Percentiles rank a stretch among this genome's conserved stretches.
Conservation (phyloP, 1,140 invertebrate genomes). For the Drosophila tropicalis region DNA sequence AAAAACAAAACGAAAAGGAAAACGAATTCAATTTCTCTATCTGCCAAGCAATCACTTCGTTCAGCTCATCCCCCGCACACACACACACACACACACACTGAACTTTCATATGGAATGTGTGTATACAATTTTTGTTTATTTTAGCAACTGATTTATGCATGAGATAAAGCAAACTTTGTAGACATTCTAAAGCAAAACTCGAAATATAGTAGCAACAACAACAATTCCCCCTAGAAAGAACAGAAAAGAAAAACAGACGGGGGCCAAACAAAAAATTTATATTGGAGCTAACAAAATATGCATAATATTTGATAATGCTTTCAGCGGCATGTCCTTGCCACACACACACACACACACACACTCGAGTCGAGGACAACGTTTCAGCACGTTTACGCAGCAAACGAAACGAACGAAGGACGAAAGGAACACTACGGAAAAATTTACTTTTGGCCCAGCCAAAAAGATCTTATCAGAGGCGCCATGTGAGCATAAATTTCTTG, state of each 20-base stretch:
- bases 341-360: neutral
- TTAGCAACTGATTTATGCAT: constrained; percentile 76
- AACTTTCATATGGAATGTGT: constrained; percentile 34
- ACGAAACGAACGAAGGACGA: neutral
- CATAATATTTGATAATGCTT: constrained; percentile 82
- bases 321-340: constrained; percentile 71
- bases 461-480: constrained; percentile 73
- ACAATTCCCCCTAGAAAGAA: constrained; percentile 11
- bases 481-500: constrained; percentile 75
- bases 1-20: constrained; percentile 3
- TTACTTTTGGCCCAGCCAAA: constrained; percentile 42
- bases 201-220: constrained; percentile 31
- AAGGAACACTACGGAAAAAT: constrained; percentile 35
- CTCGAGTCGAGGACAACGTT: constrained; percentile 33
- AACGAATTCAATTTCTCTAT: constrained; percentile 61
- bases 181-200: constrained; percentile 64
- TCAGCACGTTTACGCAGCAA: constrained; percentile 49
- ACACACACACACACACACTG: constrained; percentile 18
- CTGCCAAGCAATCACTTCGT: constrained; percentile 28
- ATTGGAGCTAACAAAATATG: constrained; percentile 74
- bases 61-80: constrained; percentile 2
- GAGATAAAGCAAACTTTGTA: constrained; percentile 80
- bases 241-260: neutral
- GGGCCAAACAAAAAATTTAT: constrained; percentile 48
- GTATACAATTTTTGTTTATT: constrained; percentile 69